Conservation (phyloP, 2,797 vertebrate species). For the Varecia variegata region DNA sequence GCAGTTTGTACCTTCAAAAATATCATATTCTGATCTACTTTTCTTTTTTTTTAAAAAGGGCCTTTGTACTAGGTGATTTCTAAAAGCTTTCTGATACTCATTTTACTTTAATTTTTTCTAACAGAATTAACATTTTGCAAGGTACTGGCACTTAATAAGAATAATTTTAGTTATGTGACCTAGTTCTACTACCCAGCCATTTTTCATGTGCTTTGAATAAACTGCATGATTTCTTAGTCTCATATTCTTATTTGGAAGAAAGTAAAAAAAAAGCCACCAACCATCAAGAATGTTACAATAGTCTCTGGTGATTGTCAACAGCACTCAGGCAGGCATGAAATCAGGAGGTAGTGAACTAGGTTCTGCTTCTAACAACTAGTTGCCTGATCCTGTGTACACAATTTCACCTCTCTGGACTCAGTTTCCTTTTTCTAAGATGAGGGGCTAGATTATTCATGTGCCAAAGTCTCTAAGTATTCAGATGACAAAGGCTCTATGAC, state of each 20-base stretch:
- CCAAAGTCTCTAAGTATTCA: background rate
- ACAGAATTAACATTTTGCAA: slow-evolving; percentile 10
- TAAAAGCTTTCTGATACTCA: background rate
- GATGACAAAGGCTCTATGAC: background rate
- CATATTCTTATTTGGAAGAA: background rate
- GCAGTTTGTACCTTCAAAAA: background rate
- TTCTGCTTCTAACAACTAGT: background rate
- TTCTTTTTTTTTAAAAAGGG: slow-evolving; percentile 18
- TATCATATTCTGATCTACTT: background rate
- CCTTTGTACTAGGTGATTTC: background rate
- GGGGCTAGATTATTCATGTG: background rate
- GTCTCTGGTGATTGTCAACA: background rate
- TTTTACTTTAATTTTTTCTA: background rate
- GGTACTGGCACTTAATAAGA: background rate
- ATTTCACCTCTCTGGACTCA: background rate
- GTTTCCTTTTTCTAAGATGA: background rate
- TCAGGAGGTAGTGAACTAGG: background rate
- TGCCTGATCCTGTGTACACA: background rate
- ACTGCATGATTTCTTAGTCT: background rate
- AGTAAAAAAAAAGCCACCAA: background rate
- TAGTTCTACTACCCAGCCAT: background rate
- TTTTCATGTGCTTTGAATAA: slow-evolving; percentile 5
- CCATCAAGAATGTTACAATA: background rate
- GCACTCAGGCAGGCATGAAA: background rate
- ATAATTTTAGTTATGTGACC: slow-evolving; percentile 35